A percentile compares a stretch with the other conserved stretches of the same genome.
phyloP scores from a whole-genome alignment of 2,888 invertebrate genomes.

The Yponomeuta evonymella region DNA sequence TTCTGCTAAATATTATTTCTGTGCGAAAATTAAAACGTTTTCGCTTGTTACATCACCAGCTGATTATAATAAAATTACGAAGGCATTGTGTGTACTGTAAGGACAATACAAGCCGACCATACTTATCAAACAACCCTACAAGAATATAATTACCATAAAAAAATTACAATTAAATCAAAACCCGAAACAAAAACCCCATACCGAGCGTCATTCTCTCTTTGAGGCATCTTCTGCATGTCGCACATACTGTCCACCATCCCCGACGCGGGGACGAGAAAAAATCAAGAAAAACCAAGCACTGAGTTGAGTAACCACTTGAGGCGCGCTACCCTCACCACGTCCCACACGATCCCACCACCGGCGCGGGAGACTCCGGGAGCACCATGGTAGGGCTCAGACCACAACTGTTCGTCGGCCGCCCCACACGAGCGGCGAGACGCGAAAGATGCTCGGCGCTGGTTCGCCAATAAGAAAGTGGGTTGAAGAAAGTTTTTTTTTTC shows the following conservation, averaged over 20 bases:
- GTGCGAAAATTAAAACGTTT: background rate
- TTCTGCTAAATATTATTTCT: too few relatives aligned
- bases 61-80: background rate
- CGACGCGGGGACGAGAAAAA: slow-evolving; percentile 36
- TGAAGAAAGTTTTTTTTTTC: slow-evolving; percentile 70
- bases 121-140: background rate
- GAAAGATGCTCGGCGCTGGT: slow-evolving; percentile 53
- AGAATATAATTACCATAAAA: background rate
- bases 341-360: slow-evolving; percentile 58
- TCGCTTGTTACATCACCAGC: background rate
- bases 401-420: slow-evolving; percentile 36
- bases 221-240: slow-evolving; percentile 72
- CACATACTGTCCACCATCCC: slow-evolving; percentile 40
- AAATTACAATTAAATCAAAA: slow-evolving; percentile 14
- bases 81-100: background rate
- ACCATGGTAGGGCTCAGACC: slow-evolving; percentile 67
- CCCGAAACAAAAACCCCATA: slow-evolving; percentile 36
- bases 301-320: slow-evolving; percentile 20
- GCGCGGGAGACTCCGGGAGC: slow-evolving; percentile 63
- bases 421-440: slow-evolving; percentile 20
- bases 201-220: slow-evolving; percentile 66
- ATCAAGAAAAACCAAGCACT: slow-evolving; percentile 38
- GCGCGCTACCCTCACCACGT: slow-evolving; percentile 55
- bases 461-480: slow-evolving; percentile 69
- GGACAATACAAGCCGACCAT: background rate